Base-by-base conservation (phyloP, 2,888 invertebrate species). In the Noctua janthina region DNA sequence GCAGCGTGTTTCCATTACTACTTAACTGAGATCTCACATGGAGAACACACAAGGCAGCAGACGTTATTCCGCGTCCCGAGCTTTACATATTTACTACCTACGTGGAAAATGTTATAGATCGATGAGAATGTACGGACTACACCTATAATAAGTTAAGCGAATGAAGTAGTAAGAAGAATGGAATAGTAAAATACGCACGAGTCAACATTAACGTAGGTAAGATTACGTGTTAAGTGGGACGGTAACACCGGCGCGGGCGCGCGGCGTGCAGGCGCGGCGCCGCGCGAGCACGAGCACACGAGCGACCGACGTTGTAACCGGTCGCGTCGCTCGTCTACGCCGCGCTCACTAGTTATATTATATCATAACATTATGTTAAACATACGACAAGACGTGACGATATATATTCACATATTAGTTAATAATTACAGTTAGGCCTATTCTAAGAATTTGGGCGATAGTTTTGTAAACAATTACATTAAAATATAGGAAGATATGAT, bases 121-220 rank as follows among this genome's bases (percentile, higher is more conserved):
- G 70, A 79, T 62, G 68, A 80, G 13, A 70, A 56, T 59, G 64
- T 74, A 76, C 69, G 17, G 35, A 76, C 72, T 87, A 83, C 17
- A 59, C 46, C 56, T 79, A 71, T 77, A 72, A 78, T 73, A 82
- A 70, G 81, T 77, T 87, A 85, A 89, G 84, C 86, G 81, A 83
- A 82, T 89, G 74, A 79, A 74, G 74, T 79, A 84, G 75, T 74
- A 85, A 85, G 84, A 87, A 85, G 73, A 88, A 79, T 86, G 87
- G 74, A 86, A 87, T 90, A 88, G 88, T 86, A 89, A 87, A 88
- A 89, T 91, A 92, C 91, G 88, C 84, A 92, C 93, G 90, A 92
- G 89, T 92, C 91, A 91, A 93, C 93, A 92, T 90, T 90, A 88
- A 89, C 69, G 77, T 79, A 76, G 76, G 83, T 87, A 82, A 86